phyloP scores from a whole-genome alignment of 2,888 invertebrate genomes.

The Epinotia ramella region DNA sequence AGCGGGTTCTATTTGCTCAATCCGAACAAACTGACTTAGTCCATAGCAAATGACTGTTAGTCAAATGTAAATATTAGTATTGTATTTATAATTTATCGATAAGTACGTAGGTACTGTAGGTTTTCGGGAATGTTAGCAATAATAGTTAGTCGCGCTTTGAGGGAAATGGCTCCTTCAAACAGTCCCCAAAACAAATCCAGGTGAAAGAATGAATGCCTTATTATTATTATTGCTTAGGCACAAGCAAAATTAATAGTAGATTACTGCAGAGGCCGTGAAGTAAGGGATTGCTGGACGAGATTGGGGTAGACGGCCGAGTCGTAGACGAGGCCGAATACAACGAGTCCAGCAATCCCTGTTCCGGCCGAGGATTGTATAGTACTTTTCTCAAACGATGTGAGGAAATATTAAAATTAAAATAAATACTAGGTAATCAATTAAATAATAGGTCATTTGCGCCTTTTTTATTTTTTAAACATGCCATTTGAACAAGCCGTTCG shows the following conservation, averaged over 20 bases:
- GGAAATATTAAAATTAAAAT: too few relatives aligned
- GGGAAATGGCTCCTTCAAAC: constrained; percentile 32
- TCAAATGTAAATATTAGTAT: constrained; percentile 80
- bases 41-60: constrained; percentile 76
- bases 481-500: too few relatives aligned
- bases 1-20: constrained; percentile 56
- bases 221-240: not conserved
- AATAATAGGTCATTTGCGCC: too few relatives aligned
- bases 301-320: too few relatives aligned
- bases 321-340: too few relatives aligned
- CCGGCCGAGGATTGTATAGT: too few relatives aligned
- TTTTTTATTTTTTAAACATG: too few relatives aligned
- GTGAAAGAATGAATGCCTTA: not conserved
- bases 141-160: constrained; percentile 77
- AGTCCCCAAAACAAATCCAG: not conserved
- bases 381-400: too few relatives aligned
- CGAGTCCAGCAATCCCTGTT: too few relatives aligned
- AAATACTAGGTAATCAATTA: too few relatives aligned
- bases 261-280: too few relatives aligned
- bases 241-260: not conserved
- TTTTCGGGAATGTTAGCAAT: constrained; percentile 79
- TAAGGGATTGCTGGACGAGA: too few relatives aligned
- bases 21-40: constrained; percentile 55
- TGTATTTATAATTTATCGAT: constrained; percentile 71
- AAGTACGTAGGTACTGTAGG: constrained; percentile 63